Evolutionary conservation across 2,797 vertebrate species (phyloP).

Genomic region (Crax fasciolata): DNA sequence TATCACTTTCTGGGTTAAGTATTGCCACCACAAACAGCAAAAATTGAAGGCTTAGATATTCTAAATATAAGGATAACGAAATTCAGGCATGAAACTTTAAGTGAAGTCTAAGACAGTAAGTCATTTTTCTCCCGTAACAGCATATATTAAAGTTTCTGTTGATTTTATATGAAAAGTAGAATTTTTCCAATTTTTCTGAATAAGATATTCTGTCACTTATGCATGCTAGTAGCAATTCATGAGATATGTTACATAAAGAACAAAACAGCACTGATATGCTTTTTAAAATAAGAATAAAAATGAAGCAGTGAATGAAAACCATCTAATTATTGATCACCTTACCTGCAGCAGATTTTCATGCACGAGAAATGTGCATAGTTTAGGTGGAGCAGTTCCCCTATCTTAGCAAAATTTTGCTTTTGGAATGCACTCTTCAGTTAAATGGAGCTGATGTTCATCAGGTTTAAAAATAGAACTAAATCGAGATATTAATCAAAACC

Average conservation of each 20-base stretch:
- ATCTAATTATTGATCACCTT: slow-evolving; percentile 22
- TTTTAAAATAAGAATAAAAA: background rate
- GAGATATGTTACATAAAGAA: slow-evolving; percentile 2
- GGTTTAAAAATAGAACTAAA: background rate
- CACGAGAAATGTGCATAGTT: background rate
- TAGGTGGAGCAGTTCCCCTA: background rate
- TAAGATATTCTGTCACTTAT: background rate
- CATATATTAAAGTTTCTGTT: background rate
- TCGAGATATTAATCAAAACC: background rate
- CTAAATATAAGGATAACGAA: background rate
- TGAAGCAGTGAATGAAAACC: background rate
- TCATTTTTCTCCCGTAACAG: background rate
- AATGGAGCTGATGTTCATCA: background rate
- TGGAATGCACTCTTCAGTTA: background rate
- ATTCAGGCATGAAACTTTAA: background rate
- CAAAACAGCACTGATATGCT: background rate
- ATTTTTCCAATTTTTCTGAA: background rate
- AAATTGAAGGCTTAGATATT: background rate
- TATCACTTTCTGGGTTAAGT: background rate
- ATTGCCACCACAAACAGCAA: background rate
- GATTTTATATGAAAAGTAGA: background rate
- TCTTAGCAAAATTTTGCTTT: background rate
- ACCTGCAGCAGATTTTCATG: background rate
- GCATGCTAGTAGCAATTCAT: background rate
- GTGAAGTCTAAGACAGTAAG: background rate